Percentiles rank a stretch among this genome's conserved stretches.
Conservation (phyloP, 2,113 vertebrate genomes). For the Brachyhypopomus occidentalis region DNA sequence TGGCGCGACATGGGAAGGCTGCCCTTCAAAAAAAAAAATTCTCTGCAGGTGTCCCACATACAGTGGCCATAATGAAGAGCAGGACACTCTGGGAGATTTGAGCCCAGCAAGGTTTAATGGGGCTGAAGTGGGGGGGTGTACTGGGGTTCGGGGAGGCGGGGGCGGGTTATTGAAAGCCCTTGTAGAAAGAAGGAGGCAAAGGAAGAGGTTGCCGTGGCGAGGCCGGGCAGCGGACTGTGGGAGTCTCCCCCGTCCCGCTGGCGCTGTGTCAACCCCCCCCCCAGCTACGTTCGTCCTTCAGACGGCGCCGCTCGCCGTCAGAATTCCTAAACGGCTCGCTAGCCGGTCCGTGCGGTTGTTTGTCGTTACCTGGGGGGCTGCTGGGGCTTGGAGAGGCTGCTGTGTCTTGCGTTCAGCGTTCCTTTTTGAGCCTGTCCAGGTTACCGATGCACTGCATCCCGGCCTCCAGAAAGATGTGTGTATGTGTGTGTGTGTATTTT, state of each 20-base stretch:
- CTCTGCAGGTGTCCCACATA: conserved; percentile 67
- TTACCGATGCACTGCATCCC: too few species aligned
- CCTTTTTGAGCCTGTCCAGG: too few species aligned
- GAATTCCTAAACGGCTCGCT: conserved; percentile 15
- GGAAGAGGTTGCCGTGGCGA: conserved; percentile 58
- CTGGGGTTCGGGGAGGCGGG: conserved; percentile 21
- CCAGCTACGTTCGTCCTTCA: conserved; percentile 18
- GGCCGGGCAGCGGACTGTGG: conserved; percentile 59
- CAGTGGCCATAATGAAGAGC: conserved; percentile 63
- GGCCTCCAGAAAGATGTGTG: too few species aligned
- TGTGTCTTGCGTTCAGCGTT: too few species aligned
- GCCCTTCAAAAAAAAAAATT: conserved; percentile 41
- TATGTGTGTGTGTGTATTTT: too few species aligned
- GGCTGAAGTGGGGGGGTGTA: conserved; percentile 48
- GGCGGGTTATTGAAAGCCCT: conserved; percentile 62
- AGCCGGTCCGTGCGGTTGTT: neutral
- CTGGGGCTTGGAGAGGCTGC: neutral
- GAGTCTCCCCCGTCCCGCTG: conserved; percentile 51
- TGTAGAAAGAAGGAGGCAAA: conserved; percentile 67
- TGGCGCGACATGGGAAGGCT: conserved; percentile 57
- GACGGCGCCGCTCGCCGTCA: neutral
- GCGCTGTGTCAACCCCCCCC: conserved; percentile 12
- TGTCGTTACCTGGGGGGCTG: neutral
- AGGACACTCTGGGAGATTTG: conserved; percentile 61
- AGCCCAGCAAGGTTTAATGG: conserved; percentile 58